Evolutionary conservation across 2,113 vertebrate species (phyloP), one percentile per base, ranked within the genome.

Genomic region (Petromus typicus): DNA sequence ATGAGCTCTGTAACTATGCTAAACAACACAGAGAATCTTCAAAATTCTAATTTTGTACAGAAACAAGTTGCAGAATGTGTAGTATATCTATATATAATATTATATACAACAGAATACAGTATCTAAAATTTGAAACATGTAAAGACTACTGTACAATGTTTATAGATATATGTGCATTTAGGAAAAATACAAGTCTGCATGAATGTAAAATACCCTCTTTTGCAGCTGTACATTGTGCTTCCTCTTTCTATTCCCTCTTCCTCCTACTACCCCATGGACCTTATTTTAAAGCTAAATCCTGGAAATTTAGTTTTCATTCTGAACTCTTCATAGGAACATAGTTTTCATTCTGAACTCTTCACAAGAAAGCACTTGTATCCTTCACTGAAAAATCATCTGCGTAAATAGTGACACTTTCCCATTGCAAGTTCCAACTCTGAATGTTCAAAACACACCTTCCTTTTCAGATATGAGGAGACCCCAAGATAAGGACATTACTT

Each of bases 261-360:
- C 3, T 22, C 22, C 67, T 48, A 1, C 27, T 25, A 0, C 3
- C 17, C 23, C 32, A 12, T 10, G 0, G 0, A 5, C 30, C 61
- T 93, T n/a, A 81, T 63, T 56, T 91, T 48, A 87, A 45, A 87
- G n/a, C 18, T 69, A 56, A 84, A 59, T 14, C 48, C n/a, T 76
- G 10, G 5, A 25, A 34, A 64, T 32, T 30, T 75, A 17, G 1
- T 37, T 80, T 66, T 75, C 56, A 66, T 57, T 7, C 76, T 69
- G 30, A 90, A 82, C 61, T 54, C 91, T 83, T 73, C 63, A 22
- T 4, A 23, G 67, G 61, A 86, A 85, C 18, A n/a, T 75, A 17
- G 1, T 37, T 80, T 66, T 75, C 56, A 66, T 57, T 7, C 76
- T 69, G 30, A 90, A 82, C 61, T 54, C 91, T 83, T 73, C 63